Evolutionary conservation across 2,797 vertebrate species (phyloP).

Genomic region (Gallinago stenura): DNA sequence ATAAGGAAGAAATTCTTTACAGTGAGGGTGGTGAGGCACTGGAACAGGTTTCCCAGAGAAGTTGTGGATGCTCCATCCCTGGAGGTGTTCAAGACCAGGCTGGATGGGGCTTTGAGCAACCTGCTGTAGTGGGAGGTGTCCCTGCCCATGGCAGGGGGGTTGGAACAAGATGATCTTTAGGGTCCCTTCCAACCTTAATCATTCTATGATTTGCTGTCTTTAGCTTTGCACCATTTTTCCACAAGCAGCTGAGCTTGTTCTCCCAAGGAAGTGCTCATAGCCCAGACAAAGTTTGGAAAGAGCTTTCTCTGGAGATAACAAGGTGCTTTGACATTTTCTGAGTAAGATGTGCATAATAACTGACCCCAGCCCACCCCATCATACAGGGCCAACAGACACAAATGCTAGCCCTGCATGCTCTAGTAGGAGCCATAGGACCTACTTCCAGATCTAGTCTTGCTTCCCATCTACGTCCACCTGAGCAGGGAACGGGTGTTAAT

Average conservation of each 20-base stretch:
- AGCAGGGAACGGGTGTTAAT: fast-evolving
- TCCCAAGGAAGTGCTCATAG: neutral
- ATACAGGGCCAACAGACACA: fast-evolving
- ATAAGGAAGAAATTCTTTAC: no score
- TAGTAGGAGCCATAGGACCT: neutral
- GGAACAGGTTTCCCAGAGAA: neutral
- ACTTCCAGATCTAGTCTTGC: neutral
- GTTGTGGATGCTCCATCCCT: neutral
- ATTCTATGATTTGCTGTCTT: neutral
- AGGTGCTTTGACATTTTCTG: neutral
- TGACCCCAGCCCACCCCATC: neutral
- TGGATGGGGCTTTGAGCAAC: neutral
- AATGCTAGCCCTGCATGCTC: neutral
- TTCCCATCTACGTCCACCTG: neutral
- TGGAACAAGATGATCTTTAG: neutral
- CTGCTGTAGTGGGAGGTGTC: neutral
- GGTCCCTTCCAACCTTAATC: neutral
- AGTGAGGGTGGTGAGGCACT: neutral
- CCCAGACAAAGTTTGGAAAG: neutral
- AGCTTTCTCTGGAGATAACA: neutral
- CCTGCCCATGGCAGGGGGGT: neutral
- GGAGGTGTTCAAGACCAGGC: neutral
- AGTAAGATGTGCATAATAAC: neutral
- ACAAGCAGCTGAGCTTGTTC: neutral
- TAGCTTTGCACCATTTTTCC: neutral